phyloP scores from a whole-genome alignment of 2,888 invertebrate genomes.

The Lithophane ornitopus region DNA sequence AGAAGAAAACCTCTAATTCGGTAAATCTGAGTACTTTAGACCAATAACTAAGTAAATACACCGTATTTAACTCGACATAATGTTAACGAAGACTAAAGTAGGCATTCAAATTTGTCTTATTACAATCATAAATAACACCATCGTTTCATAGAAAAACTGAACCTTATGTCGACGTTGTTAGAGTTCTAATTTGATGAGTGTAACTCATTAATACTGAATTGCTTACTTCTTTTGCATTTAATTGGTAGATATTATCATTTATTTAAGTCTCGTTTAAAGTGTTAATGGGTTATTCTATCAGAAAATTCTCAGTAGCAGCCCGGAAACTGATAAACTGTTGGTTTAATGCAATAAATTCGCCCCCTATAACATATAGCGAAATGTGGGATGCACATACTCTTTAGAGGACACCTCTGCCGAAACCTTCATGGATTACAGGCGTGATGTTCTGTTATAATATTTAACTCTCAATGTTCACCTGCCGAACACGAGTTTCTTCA shows the following conservation, averaged over 20 bases:
- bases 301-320: no score
- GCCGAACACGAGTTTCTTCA: no score
- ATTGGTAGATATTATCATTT: background rate
- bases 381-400: no score
- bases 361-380: background rate
- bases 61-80: background rate
- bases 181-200: background rate
- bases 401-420: no score
- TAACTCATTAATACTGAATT: background rate
- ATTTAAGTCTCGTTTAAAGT: background rate
- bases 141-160: background rate
- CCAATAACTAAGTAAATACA: background rate
- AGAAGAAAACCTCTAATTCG: background rate
- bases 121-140: conserved; percentile 14
- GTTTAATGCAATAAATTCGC: background rate
- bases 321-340: no score
- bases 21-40: background rate
- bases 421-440: no score
- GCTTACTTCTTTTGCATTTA: background rate
- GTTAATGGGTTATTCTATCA: no score
- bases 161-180: rapidly evolving
- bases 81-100: conserved; percentile 8
- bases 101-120: conserved; percentile 18
- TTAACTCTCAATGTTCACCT: background rate
- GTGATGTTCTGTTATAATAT: background rate